Conservation (phyloP, 2,888 invertebrate species). For the Andrena fulva region DNA sequence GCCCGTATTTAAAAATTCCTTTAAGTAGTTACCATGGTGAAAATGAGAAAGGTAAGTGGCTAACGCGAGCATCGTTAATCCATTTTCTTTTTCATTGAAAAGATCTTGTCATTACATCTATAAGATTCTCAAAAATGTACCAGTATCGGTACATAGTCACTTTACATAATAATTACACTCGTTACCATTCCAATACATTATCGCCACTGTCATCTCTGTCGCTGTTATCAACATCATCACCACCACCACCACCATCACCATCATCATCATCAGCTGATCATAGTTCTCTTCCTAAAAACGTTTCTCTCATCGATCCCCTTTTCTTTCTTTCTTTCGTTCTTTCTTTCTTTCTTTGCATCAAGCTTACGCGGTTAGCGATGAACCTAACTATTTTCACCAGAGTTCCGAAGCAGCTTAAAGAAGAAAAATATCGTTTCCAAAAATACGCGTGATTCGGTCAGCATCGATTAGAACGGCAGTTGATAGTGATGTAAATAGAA, state of each 20-base stretch:
- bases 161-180: neutral
- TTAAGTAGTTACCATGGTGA: slow-evolving; percentile 62
- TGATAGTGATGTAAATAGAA: slow-evolving; percentile 78
- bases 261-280: neutral
- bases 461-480: slow-evolving; percentile 62
- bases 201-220: neutral
- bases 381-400: slow-evolving; percentile 68
- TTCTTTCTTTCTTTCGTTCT: slow-evolving; percentile 9
- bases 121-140: neutral
- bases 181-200: neutral
- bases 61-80: slow-evolving; percentile 51
- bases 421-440: slow-evolving; percentile 29
- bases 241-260: neutral
- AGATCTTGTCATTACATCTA: neutral
- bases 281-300: neutral
- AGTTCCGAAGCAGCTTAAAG: slow-evolving; percentile 46
- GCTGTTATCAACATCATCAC: neutral
- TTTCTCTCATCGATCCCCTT: neutral
- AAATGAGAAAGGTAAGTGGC: slow-evolving; percentile 74
- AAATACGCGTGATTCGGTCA: slow-evolving; percentile 37
- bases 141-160: neutral
- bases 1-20: slow-evolving; percentile 44
- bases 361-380: slow-evolving; percentile 56
- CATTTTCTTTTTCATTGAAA: slow-evolving; percentile 5
- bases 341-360: slow-evolving; percentile 5